phyloP scores from a whole-genome alignment of 2,113 vertebrate species.

The Tauraco erythrolophus region DNA sequence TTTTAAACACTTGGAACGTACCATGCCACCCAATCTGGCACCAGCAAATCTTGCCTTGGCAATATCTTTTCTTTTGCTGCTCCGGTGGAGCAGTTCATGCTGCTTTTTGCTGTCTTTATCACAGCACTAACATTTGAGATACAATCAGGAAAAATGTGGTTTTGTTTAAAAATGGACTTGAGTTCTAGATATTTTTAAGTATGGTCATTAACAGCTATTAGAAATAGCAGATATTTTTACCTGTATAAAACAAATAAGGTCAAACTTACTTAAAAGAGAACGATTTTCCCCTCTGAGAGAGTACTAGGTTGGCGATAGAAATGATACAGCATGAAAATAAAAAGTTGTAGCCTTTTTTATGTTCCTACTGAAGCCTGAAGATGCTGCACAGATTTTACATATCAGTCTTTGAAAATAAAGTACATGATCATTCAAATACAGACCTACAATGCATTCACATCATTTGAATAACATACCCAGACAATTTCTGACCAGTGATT shows the following conservation, averaged over 20 bases:
- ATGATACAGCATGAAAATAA: background rate
- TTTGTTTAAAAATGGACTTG: background rate
- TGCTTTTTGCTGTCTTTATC: background rate
- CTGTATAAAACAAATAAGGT: background rate
- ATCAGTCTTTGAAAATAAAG: background rate
- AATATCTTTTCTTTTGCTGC: background rate
- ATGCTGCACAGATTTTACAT: background rate
- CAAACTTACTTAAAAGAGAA: background rate
- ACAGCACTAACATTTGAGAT: background rate
- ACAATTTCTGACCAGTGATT: background rate
- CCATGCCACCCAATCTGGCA: background rate
- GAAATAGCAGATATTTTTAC: background rate
- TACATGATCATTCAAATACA: background rate
- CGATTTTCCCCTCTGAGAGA: background rate
- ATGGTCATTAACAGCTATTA: background rate
- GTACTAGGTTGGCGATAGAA: background rate
- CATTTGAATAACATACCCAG: background rate
- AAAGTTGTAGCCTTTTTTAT: background rate
- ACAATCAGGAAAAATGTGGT: background rate
- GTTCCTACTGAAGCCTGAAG: background rate
- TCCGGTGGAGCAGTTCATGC: background rate
- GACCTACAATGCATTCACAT: background rate
- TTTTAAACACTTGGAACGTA: conserved; percentile 24
- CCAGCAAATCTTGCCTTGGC: background rate
- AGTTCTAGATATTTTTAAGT: background rate